Base-by-base conservation (phyloP, 2,797 vertebrate species). In the Eulemur albifrons region DNA sequence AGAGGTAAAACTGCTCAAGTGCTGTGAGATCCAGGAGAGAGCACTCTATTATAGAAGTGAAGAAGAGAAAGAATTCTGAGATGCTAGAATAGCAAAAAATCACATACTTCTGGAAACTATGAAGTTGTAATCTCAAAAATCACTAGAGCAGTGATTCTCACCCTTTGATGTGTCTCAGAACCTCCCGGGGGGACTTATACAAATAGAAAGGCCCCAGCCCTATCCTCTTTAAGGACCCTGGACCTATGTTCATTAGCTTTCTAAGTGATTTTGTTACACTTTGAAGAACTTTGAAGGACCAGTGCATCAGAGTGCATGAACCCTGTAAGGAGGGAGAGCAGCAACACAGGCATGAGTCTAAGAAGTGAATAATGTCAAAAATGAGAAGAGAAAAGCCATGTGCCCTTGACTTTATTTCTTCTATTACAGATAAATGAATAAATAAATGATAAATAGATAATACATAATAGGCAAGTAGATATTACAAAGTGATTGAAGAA, bases 281-380 rank as follows among this genome's bases (percentile, higher is more conserved):
- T 57, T 23, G 21, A 21, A 38, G 3, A 21, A 9, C 5, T 7
- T 25, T 57, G 80, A 73, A 57, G 77, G 87, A 45, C 14, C 4
- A 52, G 7, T 8, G 6, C 13, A 35, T 27, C 23, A 0, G 6
- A 13, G 1, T 38, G 6, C 4, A 8, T 17, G 17, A 35, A 7
- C 30, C 25, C 23, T 30, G 17, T 18, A 45, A 40, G 35, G 6
- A 63, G 18, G 4, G 21, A 21, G 13, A 67, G 65, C 38, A 63
- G 72, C 76, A 70, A 45, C 9, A 52, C 1, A 14, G 43, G 5
- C 20, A 0, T 2, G 43, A 75, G 30, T n/a, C 18, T 23, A 6
- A 50, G 40, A 81, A 35, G 15, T 9, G 4, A 61, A 2, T 45
- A 25, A 69, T 45, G 30, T 57, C 21, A 67, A 21, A 40, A 21